phyloP scores from a whole-genome alignment of 2,113 vertebrate species.

The Lota lota region DNA sequence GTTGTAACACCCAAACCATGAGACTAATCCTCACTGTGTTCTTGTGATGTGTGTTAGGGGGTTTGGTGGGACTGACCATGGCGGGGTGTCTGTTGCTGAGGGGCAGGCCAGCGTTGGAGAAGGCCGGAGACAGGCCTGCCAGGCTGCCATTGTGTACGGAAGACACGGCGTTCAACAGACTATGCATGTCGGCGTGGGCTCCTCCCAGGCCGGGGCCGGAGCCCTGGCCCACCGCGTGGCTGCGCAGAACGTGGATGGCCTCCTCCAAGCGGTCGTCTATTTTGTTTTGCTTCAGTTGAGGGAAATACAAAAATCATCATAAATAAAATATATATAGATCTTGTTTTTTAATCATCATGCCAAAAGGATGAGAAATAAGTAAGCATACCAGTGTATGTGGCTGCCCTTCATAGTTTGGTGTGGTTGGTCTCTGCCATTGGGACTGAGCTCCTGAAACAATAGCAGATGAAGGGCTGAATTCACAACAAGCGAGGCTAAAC shows the following conservation, averaged over 20 bases:
- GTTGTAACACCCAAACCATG: no score
- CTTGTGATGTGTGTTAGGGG: neutral
- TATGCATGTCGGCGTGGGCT: conserved; percentile 81
- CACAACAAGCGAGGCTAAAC: conserved; percentile 7
- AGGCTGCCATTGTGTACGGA: conserved; percentile 78
- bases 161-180: conserved; percentile 72
- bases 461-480: conserved; percentile 3
- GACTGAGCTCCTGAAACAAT: conserved; percentile 77
- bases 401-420: conserved; percentile 90
- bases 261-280: conserved; percentile 97
- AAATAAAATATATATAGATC: neutral
- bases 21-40: no score
- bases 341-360: no score
- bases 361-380: neutral
- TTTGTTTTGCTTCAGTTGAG: conserved; percentile 83
- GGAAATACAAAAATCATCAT: neutral
- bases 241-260: conserved; percentile 94
- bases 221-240: conserved; percentile 88
- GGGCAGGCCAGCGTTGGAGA: conserved; percentile 78
- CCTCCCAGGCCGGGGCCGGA: conserved; percentile 68
- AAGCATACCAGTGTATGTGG: conserved; percentile 88
- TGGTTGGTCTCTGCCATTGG: conserved; percentile 89
- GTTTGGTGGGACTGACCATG: conserved; percentile 78
- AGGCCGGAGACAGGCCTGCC: conserved; percentile 81
- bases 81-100: conserved; percentile 82